Percentiles rank a stretch among this genome's conserved stretches.
Evolutionary conservation across 2,797 vertebrate genomes (phyloP).

Genomic region (Onychomys arenicola): DNA sequence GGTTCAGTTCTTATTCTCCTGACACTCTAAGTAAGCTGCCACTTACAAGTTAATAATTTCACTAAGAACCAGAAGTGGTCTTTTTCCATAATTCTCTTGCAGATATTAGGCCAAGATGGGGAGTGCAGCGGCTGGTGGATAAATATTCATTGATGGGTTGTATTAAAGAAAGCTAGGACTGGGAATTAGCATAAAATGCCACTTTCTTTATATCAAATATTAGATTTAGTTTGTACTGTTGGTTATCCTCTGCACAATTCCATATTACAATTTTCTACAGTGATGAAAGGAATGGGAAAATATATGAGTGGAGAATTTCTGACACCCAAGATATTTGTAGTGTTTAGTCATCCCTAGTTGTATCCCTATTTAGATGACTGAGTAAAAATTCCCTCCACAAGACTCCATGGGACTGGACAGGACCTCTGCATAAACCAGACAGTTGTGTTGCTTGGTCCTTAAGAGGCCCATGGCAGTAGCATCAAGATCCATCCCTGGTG

Average conservation of each 20-base stretch:
- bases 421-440: too few species aligned
- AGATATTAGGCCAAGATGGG: not conserved
- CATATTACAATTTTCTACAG: constrained; percentile 20
- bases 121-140: not conserved
- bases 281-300: not conserved
- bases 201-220: constrained; percentile 7
- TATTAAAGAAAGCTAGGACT: not conserved
- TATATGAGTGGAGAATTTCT: not conserved
- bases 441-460: too few species aligned
- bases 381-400: not conserved
- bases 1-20: not conserved
- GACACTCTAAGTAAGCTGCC: not conserved
- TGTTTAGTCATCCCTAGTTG: not conserved
- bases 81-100: constrained; percentile 39
- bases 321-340: not conserved
- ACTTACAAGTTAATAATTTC: constrained; percentile 59
- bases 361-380: not conserved
- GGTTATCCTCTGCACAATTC: not conserved
- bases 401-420: too few species aligned
- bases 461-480: too few species aligned
- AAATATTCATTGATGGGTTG: constrained; percentile 33
- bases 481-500: too few species aligned
- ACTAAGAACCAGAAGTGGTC: constrained; percentile 3
- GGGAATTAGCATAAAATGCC: not conserved
- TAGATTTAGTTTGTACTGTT: constrained; percentile 7